Percentiles rank a stretch among this genome's conserved stretches.
Conservation (phyloP, 1,140 invertebrate species). For the Aphelenchoides fujianensis region DNA sequence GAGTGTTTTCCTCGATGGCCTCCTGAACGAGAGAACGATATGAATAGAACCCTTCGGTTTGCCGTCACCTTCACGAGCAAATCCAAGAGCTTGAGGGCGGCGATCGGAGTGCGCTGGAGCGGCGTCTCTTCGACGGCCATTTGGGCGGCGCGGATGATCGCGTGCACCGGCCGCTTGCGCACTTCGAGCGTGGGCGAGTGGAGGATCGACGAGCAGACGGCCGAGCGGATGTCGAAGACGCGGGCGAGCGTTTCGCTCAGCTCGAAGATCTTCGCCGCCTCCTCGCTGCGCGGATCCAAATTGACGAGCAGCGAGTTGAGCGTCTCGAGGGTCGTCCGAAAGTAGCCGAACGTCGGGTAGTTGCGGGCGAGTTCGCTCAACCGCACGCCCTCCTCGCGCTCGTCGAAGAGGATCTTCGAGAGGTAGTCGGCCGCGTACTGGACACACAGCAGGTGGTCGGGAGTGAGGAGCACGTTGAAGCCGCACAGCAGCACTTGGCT, state of each 20-base stretch:
- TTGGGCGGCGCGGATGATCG: conserved; percentile 7
- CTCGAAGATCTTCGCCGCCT: conserved; percentile 21
- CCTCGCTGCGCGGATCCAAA: conserved; percentile 24
- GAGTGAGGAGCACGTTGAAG: conserved; percentile 17
- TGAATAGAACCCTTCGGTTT: neutral
- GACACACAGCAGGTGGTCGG: conserved; percentile 12
- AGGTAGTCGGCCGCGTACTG: conserved; percentile 10
- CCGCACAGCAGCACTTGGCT: conserved; percentile 16
- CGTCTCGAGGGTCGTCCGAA: neutral
- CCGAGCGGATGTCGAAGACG: neutral
- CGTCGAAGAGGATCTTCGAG: neutral
- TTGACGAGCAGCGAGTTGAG: neutral
- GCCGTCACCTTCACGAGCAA: conserved; percentile 14
- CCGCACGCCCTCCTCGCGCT: neutral
- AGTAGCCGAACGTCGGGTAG: conserved; percentile 22
- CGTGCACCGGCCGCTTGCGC: neutral
- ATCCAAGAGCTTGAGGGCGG: conserved; percentile 18
- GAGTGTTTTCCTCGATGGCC: neutral
- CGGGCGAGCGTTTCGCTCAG: conserved; percentile 2
- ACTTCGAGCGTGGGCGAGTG: neutral
- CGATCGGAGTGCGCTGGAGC: neutral
- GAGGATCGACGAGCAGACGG: conserved; percentile 14
- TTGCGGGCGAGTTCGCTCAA: conserved; percentile 11
- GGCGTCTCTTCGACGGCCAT: conserved; percentile 17
- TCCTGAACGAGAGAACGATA: neutral